Evolutionary conservation across 2,113 vertebrate genomes (phyloP).

Genomic region (Brachypteracias leptosomus): DNA sequence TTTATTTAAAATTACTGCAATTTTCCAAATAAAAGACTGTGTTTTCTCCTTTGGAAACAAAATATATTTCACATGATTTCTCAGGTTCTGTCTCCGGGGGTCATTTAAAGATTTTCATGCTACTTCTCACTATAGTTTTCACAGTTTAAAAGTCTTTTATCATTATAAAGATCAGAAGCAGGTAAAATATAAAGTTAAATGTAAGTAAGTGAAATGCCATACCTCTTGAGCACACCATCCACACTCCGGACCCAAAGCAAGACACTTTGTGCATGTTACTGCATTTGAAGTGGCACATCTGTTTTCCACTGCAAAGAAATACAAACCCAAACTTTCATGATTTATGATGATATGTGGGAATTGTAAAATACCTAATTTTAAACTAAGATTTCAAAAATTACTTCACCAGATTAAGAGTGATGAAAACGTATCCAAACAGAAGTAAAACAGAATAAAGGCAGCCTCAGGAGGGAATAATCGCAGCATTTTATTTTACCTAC

Average conservation of each 20-base stretch:
- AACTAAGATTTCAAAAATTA: constrained; percentile 34
- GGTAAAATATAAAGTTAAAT: not conserved
- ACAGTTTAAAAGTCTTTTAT: not conserved
- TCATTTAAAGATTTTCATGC: constrained; percentile 37
- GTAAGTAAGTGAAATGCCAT: constrained; percentile 28
- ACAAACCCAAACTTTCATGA: constrained; percentile 39
- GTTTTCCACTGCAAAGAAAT: constrained; percentile 81
- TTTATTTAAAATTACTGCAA: constrained; percentile 70
- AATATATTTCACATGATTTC: constrained; percentile 44
- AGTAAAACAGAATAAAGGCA: constrained; percentile 3
- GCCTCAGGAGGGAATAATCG: not conserved
- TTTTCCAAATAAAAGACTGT: constrained; percentile 70
- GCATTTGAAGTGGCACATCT: constrained; percentile 81
- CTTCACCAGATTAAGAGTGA: constrained; percentile 28
- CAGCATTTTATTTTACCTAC: not conserved
- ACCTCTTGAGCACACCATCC: constrained; percentile 97
- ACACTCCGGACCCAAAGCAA: constrained; percentile 88
- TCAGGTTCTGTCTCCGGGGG: constrained; percentile 46
- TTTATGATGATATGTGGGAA: constrained; percentile 15
- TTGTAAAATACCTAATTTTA: constrained; percentile 47
- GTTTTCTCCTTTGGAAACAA: constrained; percentile 48
- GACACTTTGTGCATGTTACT: constrained; percentile 85
- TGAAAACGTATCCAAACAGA: not conserved
- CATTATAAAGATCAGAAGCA: not conserved
- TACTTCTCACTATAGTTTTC: constrained; percentile 17